Conservation (phyloP, 2,797 vertebrate genomes). For the Cyclura pinguis region DNA sequence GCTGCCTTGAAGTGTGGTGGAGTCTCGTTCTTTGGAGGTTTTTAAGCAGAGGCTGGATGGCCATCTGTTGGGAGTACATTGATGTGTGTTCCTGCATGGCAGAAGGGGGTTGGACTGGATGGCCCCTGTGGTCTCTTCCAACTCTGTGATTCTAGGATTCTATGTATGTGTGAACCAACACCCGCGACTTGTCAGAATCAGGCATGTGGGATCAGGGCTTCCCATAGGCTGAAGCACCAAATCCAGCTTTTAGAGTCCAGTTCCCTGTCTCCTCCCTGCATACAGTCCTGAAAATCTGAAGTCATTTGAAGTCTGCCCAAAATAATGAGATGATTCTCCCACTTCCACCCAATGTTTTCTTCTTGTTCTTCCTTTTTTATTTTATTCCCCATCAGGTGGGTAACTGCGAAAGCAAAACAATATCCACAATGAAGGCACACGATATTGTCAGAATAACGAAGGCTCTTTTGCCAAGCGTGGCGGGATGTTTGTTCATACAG, state of each 20-base stretch:
- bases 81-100: too few species aligned
- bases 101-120: too few species aligned
- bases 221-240: background rate
- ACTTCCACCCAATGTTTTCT: background rate
- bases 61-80: too few species aligned
- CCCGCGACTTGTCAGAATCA: background rate
- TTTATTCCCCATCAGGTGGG: background rate
- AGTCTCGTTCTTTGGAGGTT: too few species aligned
- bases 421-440: conserved; percentile 51
- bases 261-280: background rate
- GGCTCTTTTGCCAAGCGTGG: conserved; percentile 63
- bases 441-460: conserved; percentile 58
- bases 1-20: too few species aligned
- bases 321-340: background rate
- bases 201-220: too few species aligned
- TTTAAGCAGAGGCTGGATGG: too few species aligned
- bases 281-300: background rate
- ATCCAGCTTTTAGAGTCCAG: background rate
- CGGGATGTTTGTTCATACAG: conserved; percentile 50
- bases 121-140: too few species aligned
- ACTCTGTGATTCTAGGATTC: too few species aligned
- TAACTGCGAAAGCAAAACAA: background rate
- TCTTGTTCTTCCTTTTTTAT: background rate
- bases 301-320: background rate
- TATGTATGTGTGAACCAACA: background rate